Conservation (phyloP, 2,888 invertebrate genomes). For the Andrena bicolor region DNA sequence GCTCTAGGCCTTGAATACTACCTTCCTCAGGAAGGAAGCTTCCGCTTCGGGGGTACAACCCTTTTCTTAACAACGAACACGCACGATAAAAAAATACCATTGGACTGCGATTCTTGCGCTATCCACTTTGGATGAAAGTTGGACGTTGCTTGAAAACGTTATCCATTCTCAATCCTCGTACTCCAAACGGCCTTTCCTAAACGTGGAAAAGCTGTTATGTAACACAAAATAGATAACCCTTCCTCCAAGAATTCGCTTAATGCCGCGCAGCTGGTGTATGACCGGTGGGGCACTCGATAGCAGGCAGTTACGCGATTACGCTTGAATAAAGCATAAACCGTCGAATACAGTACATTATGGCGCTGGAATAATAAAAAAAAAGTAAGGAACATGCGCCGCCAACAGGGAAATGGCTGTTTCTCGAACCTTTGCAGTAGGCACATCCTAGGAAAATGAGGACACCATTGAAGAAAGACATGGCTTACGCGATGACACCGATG, state of each 20-base stretch:
- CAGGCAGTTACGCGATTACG: conserved; percentile 16
- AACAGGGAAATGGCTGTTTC: neutral
- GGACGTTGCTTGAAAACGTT: neutral
- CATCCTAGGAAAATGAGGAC: conserved; percentile 12
- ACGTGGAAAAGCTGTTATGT: neutral
- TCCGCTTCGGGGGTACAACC: neutral
- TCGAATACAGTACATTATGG: neutral
- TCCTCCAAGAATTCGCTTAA: neutral
- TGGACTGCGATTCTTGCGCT: neutral
- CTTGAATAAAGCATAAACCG: conserved; percentile 22
- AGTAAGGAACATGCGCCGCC: neutral
- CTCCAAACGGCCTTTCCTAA: neutral
- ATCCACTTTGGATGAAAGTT: neutral
- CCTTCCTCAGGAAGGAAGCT: neutral
- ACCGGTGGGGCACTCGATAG: neutral
- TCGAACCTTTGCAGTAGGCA: neutral
- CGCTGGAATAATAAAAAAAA: neutral
- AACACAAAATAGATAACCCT: neutral
- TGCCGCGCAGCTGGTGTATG: neutral
- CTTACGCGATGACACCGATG: conserved; percentile 35
- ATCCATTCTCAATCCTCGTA: neutral
- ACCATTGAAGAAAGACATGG: conserved; percentile 15
- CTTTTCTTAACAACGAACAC: neutral
- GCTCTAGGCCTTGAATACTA: neutral
- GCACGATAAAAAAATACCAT: neutral